Percentiles rank a stretch among this genome's conserved stretches.
These are phyloP conservation scores for Nomada hirtipes DNA, from an alignment of 2,888 invertebrate species.

Conservation along the genomic window DNA sequence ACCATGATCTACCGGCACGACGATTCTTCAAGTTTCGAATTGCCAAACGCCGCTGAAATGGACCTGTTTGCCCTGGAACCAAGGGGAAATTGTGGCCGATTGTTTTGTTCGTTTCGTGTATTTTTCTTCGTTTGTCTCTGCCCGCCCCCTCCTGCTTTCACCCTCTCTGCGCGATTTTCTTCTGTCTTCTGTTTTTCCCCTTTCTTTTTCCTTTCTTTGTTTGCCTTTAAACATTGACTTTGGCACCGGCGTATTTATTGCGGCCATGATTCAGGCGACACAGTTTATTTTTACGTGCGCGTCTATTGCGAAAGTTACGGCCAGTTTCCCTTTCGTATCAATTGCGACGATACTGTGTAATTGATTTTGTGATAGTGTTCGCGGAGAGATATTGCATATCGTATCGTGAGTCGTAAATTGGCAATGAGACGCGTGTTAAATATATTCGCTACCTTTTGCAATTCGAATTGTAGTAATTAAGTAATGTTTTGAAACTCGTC, in stretches of 20 bases:
- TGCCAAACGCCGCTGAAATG: constrained; percentile 30
- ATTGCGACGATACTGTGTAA: constrained; percentile 33
- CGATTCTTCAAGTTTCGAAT: constrained; percentile 31
- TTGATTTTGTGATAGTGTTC: constrained; percentile 31
- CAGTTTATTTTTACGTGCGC: constrained; percentile 26
- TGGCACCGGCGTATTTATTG: constrained; percentile 25
- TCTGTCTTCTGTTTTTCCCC: not conserved
- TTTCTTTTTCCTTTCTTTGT: not conserved
- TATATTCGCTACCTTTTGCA: not conserved
- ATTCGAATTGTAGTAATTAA: too few species aligned
- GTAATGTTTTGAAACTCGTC: too few species aligned
- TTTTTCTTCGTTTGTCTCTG: not conserved
- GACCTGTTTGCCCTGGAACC: constrained; percentile 17
- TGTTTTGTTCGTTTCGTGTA: not conserved
- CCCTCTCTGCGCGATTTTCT: not conserved
- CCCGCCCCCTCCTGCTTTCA: not conserved
- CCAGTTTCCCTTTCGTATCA: constrained; percentile 33
- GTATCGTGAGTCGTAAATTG: not conserved
- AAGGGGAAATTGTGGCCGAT: constrained; percentile 8
- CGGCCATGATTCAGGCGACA: constrained; percentile 6
- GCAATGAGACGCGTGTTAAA: not conserved
- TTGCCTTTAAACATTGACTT: constrained; percentile 20
- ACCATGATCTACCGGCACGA: constrained; percentile 48
- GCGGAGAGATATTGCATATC: constrained; percentile 18
- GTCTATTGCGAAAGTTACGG: constrained; percentile 32